Evolutionary conservation across 2,797 vertebrate species (phyloP).

Genomic region (Rhynchonycteris naso): DNA sequence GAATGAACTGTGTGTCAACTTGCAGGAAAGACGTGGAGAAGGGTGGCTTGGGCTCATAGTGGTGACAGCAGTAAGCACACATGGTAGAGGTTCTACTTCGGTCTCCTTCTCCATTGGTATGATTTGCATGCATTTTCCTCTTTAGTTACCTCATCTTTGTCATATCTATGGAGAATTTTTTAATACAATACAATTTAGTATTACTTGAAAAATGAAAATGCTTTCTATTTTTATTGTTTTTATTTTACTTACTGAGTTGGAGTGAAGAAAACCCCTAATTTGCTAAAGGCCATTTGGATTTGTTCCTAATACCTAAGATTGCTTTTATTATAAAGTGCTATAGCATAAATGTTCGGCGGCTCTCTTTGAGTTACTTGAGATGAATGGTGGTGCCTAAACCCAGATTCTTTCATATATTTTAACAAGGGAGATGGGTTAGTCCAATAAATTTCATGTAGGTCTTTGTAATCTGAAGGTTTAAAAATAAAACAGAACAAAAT

Average conservation of each 20-base stretch:
- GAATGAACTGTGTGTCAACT: neutral
- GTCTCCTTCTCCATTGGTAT: neutral
- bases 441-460: neutral
- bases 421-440: neutral
- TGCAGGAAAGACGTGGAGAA: neutral
- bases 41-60: neutral
- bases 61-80: neutral
- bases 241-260: neutral
- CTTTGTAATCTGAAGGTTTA: neutral
- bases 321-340: neutral
- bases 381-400: conserved; percentile 11
- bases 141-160: neutral
- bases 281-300: neutral
- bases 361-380: neutral
- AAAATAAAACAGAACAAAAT: conserved; percentile 33
- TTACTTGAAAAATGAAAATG: neutral
- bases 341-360: neutral
- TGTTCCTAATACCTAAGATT: neutral
- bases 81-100: neutral
- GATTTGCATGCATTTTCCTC: neutral
- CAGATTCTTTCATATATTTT: neutral
- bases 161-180: neutral
- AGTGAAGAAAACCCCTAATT: neutral
- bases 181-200: neutral
- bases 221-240: neutral